phyloP scores from a whole-genome alignment of 2,113 vertebrate species.

The Trogon surrucura region DNA sequence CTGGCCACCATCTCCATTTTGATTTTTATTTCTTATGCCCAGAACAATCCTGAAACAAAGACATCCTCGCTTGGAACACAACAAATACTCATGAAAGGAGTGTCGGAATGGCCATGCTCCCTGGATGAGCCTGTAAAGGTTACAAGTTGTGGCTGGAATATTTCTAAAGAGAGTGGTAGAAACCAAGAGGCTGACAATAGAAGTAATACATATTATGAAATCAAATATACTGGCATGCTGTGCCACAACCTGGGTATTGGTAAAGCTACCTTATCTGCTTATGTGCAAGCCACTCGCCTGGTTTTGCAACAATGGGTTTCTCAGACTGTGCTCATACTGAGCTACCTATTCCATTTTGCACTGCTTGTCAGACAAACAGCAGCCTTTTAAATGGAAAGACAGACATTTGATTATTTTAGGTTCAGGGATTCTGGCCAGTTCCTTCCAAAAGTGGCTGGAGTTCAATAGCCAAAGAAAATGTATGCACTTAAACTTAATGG shows the following conservation, averaged over 20 bases:
- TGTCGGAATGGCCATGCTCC: background rate
- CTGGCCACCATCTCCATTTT: conserved; percentile 5
- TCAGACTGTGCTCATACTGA: background rate
- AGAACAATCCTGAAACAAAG: conserved; percentile 22
- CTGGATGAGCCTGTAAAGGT: background rate
- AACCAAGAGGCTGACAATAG: conserved; percentile 9
- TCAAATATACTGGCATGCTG: background rate
- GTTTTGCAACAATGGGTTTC: conserved; percentile 16
- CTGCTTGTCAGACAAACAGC: conserved; percentile 10
- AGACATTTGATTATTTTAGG: background rate
- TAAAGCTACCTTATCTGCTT: background rate
- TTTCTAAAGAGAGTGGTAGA: background rate
- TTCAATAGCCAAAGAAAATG: conserved; percentile 49
- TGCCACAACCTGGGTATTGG: background rate
- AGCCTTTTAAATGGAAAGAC: conserved; percentile 13
- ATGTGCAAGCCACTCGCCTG: background rate
- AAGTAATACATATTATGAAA: background rate
- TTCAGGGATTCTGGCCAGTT: conserved; percentile 37
- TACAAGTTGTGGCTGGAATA: background rate
- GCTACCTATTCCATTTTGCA: background rate
- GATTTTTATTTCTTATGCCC: conserved; percentile 17
- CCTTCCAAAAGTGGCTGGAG: conserved; percentile 9
- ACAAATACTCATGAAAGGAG: background rate
- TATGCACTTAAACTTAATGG: conserved; percentile 46
- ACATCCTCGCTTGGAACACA: background rate